Base-by-base conservation (phyloP, 1,140 invertebrate genomes). In the Aplysia californica region DNA sequence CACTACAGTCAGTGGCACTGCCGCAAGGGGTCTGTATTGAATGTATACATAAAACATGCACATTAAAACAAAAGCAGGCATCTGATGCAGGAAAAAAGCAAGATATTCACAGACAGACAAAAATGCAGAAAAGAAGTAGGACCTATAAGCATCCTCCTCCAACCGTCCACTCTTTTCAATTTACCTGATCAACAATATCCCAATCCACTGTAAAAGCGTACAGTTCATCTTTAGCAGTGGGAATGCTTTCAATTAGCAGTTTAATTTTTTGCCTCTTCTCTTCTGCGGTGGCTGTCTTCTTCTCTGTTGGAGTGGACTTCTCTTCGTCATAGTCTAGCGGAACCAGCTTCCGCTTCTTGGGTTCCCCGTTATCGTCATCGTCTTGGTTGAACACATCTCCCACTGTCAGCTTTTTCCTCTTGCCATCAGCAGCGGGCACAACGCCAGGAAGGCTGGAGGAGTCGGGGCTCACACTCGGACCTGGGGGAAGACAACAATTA, bases 251-350 rank as follows among this genome's bases (percentile, higher is more conserved):
- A 85, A 99, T 99, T 76, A 99, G 93, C 73, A 95, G 95, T 92
- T 99, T 99, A 82, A 99, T 98, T 88, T 97, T 94, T 84, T 96
- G 96, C 64, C 96, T 91, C 89, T 99, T 99, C 89, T 99, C 98
- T 90, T 98, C 97, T 29, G 85, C 84, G 44, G 85, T 85, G 31
- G 84, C 78, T 66, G 83, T 69, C 59, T 82, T 85, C 74, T 86
- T 87, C 90, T 87, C 93, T 18, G 80, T 80, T 10, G 71, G 65
- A 0, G 21, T 55, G 0, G 38, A 44, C 55, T 81, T 83, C 58
- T 84, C 86, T 67, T 93, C 91, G 70, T 93, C 91, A 84, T 90
- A 89, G 81, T 91, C 89, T 83, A 96, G 89, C 80, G 95, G 95
- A 85, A 96, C 94, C 65, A 96, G 91, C 92, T 96, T 96, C 81